These are phyloP conservation scores for Hiodon tergisus DNA, from an alignment of 2,113 vertebrate species.

Conservation along the genomic window DNA sequence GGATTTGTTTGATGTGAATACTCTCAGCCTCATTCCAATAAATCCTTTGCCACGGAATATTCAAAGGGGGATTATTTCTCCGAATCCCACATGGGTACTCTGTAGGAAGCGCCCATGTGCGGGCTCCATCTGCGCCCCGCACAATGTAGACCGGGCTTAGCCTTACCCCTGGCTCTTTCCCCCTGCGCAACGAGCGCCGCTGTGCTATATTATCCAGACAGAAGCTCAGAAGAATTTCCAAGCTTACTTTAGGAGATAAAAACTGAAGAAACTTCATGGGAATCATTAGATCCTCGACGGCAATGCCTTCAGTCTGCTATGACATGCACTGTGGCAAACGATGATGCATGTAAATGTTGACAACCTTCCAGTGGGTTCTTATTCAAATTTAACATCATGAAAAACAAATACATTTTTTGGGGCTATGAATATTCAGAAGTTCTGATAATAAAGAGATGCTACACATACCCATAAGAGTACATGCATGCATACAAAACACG, in stretches of 20 bases:
- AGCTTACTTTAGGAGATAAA: background rate
- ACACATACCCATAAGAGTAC: too few species aligned
- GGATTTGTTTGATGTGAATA: background rate
- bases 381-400: too few species aligned
- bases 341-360: background rate
- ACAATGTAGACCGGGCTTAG: background rate
- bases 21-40: background rate
- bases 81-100: background rate
- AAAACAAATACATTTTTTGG: too few species aligned
- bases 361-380: background rate
- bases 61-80: slow-evolving; percentile 10
- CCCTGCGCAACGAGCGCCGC: too few species aligned
- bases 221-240: background rate
- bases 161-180: background rate
- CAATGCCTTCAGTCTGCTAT: background rate
- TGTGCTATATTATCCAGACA: background rate
- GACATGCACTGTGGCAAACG: background rate
- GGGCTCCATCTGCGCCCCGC: background rate
- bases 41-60: slow-evolving; percentile 10
- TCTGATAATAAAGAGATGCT: too few species aligned
- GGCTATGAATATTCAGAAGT: too few species aligned
- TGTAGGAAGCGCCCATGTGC: background rate
- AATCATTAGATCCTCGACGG: background rate
- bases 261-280: background rate
- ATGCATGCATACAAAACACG: too few species aligned